phyloP scores from a whole-genome alignment of 2,888 invertebrate genomes.

The Tiphia femorata region DNA sequence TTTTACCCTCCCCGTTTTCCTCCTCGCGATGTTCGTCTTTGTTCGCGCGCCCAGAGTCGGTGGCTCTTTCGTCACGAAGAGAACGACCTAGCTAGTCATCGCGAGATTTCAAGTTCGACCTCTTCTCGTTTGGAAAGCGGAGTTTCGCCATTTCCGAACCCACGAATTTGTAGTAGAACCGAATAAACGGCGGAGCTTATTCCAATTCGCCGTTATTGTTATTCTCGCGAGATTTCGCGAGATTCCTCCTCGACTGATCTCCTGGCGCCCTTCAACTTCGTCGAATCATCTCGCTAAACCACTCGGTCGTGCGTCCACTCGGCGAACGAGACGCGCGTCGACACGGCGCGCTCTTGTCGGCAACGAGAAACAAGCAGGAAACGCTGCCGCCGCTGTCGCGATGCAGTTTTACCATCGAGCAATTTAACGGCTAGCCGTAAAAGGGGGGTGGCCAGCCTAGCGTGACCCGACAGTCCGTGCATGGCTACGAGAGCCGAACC shows the following conservation, averaged over 20 bases:
- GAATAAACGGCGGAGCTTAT: too few relatives aligned
- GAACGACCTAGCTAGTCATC: background rate
- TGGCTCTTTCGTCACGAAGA: too few relatives aligned
- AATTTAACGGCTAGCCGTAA: constrained; percentile 48
- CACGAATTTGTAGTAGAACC: too few relatives aligned
- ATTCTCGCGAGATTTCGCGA: too few relatives aligned
- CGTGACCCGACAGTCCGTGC: constrained; percentile 48
- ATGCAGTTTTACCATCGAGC: constrained; percentile 31
- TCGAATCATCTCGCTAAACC: too few relatives aligned
- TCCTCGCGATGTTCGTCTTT: background rate
- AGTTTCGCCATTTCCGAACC: too few relatives aligned
- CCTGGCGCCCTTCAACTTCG: too few relatives aligned
- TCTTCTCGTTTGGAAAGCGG: background rate
- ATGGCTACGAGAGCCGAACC: constrained; percentile 40
- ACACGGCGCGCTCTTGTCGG: background rate
- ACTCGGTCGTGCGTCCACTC: too few relatives aligned
- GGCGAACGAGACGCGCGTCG: too few relatives aligned
- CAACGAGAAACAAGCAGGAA: constrained; percentile 31
- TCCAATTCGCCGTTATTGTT: background rate
- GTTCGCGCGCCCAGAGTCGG: background rate
- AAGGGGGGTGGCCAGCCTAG: constrained; percentile 47
- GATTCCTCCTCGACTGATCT: too few relatives aligned
- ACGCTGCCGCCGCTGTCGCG: constrained; percentile 33
- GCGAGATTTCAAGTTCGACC: background rate
- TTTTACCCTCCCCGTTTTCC: constrained; percentile 2